Evolutionary conservation across 2,113 vertebrate species (phyloP).

Genomic region (Agelaius phoeniceus): DNA sequence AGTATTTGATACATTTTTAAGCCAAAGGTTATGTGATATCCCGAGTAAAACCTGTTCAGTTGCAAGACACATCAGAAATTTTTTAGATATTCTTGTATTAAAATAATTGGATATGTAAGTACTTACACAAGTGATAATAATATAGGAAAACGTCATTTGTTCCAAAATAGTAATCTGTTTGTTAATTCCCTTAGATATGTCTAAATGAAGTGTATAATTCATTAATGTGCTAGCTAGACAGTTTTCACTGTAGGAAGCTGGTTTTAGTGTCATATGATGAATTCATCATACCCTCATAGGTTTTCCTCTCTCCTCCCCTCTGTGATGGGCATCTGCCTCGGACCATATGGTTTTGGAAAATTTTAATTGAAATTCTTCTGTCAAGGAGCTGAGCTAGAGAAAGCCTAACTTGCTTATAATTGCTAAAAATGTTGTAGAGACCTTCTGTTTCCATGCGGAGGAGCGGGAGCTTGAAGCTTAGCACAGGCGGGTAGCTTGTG

Average conservation of each 20-base stretch:
- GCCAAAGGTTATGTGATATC: background rate
- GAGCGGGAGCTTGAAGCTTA: background rate
- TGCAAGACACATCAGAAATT: background rate
- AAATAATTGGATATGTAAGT: background rate
- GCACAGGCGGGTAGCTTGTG: background rate
- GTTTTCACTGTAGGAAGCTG: background rate
- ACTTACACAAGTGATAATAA: background rate
- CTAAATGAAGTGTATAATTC: slow-evolving; percentile 35
- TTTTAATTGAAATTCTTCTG: background rate
- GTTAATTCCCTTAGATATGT: background rate
- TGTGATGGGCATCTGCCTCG: slow-evolving; percentile 20
- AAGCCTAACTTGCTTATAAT: background rate
- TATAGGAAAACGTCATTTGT: background rate
- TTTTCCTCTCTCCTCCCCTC: slow-evolving; percentile 6
- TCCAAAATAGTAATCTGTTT: background rate
- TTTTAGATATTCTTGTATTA: background rate
- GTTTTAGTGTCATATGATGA: background rate
- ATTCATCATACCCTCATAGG: background rate
- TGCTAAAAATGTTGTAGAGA: background rate
- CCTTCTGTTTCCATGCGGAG: background rate
- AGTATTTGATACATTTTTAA: background rate
- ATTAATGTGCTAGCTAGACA: background rate
- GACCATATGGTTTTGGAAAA: slow-evolving; percentile 28
- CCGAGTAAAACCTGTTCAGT: background rate
- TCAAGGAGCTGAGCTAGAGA: background rate